Conservation (phyloP, 2,888 invertebrate species). For the Parthenolecanium corni region DNA sequence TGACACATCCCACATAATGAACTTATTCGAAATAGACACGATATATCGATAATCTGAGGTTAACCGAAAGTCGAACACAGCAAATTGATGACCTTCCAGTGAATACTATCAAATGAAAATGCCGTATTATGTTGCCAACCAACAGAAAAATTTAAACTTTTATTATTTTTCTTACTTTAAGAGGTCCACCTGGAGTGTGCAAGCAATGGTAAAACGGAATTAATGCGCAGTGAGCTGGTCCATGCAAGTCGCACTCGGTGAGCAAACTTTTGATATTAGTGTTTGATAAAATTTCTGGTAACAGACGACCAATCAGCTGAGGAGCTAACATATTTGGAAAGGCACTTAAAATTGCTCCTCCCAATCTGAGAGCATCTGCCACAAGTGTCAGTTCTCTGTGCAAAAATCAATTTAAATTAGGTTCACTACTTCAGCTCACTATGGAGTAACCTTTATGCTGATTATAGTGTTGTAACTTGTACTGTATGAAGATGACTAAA, state of each 20-base stretch:
- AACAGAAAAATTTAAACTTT: neutral
- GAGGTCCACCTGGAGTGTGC: slow-evolving; percentile 96
- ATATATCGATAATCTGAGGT: slow-evolving; percentile 85
- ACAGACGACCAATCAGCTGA: slow-evolving; percentile 77
- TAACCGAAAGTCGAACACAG: slow-evolving; percentile 81
- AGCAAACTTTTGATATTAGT: slow-evolving; percentile 75
- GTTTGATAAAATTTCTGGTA: slow-evolving; percentile 79
- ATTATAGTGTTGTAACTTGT: too few relatives aligned
- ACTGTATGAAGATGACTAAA: too few relatives aligned
- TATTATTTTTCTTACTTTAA: slow-evolving; percentile 56
- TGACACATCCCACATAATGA: slow-evolving; percentile 92
- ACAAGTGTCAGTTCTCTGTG: slow-evolving; percentile 79
- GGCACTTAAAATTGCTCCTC: slow-evolving; percentile 81
- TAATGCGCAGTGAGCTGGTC: slow-evolving; percentile 77
- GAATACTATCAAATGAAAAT: slow-evolving; percentile 57
- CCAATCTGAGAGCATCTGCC: slow-evolving; percentile 83
- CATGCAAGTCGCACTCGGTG: slow-evolving; percentile 80
- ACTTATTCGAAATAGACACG: slow-evolving; percentile 89
- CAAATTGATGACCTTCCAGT: slow-evolving; percentile 94
- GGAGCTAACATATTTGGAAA: slow-evolving; percentile 94
- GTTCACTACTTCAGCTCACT: too few relatives aligned
- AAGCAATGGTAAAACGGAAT: slow-evolving; percentile 89
- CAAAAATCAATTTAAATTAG: too few relatives aligned
- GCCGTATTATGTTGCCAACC: neutral
- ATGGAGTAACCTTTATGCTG: too few relatives aligned